Conservation (phyloP, 1,140 invertebrate species). For the Dreissena rostriformis region DNA sequence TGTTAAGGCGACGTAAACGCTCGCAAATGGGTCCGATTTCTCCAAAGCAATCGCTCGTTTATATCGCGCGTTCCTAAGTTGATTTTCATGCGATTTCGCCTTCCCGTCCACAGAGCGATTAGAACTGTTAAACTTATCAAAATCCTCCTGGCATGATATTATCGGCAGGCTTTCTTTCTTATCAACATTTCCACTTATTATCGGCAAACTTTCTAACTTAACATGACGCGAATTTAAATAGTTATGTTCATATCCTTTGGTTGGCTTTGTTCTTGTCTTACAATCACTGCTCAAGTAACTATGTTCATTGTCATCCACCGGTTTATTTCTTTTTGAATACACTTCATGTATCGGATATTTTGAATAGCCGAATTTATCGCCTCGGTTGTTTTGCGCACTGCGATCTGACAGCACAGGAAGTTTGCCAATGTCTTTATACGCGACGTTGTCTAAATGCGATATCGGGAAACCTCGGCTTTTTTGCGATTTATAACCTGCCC, state of each 20-base stretch:
- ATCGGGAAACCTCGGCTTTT: slow-evolving; percentile 36
- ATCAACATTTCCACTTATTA: no score
- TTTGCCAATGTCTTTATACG: slow-evolving; percentile 5
- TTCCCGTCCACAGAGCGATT: no score
- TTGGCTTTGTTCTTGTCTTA: neutral
- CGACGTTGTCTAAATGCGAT: slow-evolving; percentile 4
- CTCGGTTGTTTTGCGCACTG: neutral
- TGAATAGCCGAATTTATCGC: slow-evolving; percentile 31
- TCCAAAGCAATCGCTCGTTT: no score
- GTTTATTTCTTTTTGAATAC: slow-evolving; percentile 28
- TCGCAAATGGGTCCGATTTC: no score
- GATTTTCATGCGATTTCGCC: no score
- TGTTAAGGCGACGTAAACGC: no score
- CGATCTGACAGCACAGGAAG: neutral
- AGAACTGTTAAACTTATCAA: no score
- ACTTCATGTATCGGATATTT: slow-evolving; percentile 4
- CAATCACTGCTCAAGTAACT: slow-evolving; percentile 7
- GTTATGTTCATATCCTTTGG: slow-evolving; percentile 4
- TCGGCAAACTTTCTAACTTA: no score
- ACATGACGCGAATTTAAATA: no score
- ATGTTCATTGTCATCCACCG: slow-evolving; percentile 3
- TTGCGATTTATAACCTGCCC: neutral
- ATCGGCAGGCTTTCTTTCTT: no score
- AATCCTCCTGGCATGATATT: no score
- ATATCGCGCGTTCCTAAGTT: no score